A percentile compares a stretch with the other conserved stretches of the same genome.
Evolutionary conservation across 1,140 invertebrate genomes (phyloP).

Genomic region (Brachionus calyciflorus): DNA sequence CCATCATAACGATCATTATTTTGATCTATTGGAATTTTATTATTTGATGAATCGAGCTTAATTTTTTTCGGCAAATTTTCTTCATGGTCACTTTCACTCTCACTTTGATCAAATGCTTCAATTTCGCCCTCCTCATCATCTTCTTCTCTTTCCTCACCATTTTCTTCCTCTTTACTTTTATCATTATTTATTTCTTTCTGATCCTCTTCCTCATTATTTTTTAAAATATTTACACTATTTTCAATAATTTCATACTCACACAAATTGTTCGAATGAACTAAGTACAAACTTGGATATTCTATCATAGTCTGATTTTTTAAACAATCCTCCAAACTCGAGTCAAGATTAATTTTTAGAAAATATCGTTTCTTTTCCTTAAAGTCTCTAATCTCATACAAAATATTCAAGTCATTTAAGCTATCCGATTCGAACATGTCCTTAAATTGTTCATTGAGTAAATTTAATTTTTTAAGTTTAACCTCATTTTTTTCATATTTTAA

Average conservation of each 20-base stretch:
- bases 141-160: background rate
- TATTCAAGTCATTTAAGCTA: conserved; percentile 1
- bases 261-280: conserved; percentile 6
- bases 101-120: background rate
- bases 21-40: background rate
- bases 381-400: conserved; percentile 30
- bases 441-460: background rate
- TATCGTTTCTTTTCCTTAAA: background rate
- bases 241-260: conserved; percentile 27
- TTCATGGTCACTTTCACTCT: background rate
- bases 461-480: background rate
- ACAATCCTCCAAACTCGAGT: conserved; percentile 8
- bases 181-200: background rate
- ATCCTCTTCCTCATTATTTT: background rate
- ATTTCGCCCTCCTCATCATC: conserved; percentile 7
- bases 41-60: background rate
- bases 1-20: conserved; percentile 11
- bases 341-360: conserved; percentile 26
- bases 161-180: background rate
- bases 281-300: conserved; percentile 29
- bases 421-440: background rate
- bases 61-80: background rate
- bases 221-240: background rate
- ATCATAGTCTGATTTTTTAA: conserved; percentile 7
- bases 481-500: conserved; percentile 20